Percentiles rank a stretch among this genome's conserved stretches.
phyloP scores from a whole-genome alignment of 2,888 invertebrate species.

The Mesorhabditis belari region DNA sequence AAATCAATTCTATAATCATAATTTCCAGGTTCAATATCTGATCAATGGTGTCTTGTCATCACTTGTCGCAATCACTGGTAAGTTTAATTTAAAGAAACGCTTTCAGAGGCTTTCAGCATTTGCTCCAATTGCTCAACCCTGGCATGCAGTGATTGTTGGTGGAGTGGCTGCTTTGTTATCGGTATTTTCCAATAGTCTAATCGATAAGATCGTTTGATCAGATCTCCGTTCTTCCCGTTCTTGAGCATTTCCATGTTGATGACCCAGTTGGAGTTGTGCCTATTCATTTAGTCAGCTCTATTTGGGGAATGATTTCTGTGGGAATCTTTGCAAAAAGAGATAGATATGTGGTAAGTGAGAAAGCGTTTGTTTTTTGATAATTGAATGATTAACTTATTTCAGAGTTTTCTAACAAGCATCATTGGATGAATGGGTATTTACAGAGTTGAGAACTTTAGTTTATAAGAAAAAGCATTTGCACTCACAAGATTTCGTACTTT shows the following conservation, averaged over 20 bases:
- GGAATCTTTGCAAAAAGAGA: conserved; percentile 48
- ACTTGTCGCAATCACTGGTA: conserved; percentile 15
- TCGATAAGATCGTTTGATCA: neutral
- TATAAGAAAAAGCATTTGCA: no score
- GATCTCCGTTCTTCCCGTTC: neutral
- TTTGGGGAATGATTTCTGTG: conserved; percentile 51
- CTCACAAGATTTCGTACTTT: no score
- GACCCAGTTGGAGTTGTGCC: conserved; percentile 21
- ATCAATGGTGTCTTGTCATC: conserved; percentile 17
- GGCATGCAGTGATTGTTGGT: neutral
- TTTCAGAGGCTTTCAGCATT: no score
- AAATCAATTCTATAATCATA: no score
- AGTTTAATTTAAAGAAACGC: no score
- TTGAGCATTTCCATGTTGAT: neutral
- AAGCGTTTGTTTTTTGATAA: neutral
- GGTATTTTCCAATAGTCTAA: neutral
- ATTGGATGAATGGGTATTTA: no score
- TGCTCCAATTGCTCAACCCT: neutral
- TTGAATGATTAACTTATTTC: neutral
- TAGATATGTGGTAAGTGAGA: conserved; percentile 24
- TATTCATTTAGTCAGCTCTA: conserved; percentile 13
- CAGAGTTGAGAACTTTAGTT: no score
- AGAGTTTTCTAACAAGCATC: no score
- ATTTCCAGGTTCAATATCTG: conserved; percentile 8
- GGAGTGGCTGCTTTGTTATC: neutral